phyloP scores from a whole-genome alignment of 2,797 vertebrate species.

The Bryconaethiops microstoma region DNA sequence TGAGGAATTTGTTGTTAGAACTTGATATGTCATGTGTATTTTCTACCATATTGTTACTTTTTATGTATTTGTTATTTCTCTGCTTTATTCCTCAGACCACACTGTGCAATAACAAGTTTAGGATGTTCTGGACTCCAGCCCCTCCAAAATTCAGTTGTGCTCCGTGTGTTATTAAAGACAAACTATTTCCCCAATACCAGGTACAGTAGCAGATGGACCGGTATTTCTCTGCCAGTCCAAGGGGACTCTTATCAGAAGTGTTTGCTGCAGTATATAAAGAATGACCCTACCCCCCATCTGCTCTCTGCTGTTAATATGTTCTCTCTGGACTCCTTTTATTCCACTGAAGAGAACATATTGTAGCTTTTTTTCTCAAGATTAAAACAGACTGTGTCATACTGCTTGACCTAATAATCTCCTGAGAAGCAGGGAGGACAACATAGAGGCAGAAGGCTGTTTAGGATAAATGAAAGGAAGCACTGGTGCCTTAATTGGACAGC shows the following conservation, averaged over 20 bases:
- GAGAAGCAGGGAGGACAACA: neutral
- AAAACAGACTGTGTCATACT: slow-evolving; percentile 12
- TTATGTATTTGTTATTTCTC: neutral
- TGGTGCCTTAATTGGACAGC: neutral
- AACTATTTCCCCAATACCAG: slow-evolving; percentile 78
- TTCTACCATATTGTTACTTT: neutral
- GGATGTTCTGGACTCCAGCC: slow-evolving; percentile 75
- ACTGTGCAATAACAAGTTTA: slow-evolving; percentile 68
- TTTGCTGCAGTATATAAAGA: slow-evolving; percentile 33
- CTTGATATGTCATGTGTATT: too few species aligned
- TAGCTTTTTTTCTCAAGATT: slow-evolving; percentile 18
- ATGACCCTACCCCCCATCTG: slow-evolving; percentile 16
- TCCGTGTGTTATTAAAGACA: slow-evolving; percentile 72
- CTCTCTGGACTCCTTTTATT: slow-evolving; percentile 11
- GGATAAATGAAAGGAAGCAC: neutral
- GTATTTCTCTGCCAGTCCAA: slow-evolving; percentile 26
- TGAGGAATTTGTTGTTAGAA: neutral
- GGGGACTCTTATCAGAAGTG: slow-evolving; percentile 36
- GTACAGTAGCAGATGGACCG: slow-evolving; percentile 60
- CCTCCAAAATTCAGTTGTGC: slow-evolving; percentile 77
- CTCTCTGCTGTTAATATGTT: slow-evolving; percentile 16
- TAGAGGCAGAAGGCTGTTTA: neutral
- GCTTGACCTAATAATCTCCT: slow-evolving; percentile 10
- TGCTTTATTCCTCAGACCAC: slow-evolving; percentile 67
- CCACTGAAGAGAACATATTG: slow-evolving; percentile 6